Conservation (phyloP, 2,888 invertebrate genomes). For the Drosophila cognata region DNA sequence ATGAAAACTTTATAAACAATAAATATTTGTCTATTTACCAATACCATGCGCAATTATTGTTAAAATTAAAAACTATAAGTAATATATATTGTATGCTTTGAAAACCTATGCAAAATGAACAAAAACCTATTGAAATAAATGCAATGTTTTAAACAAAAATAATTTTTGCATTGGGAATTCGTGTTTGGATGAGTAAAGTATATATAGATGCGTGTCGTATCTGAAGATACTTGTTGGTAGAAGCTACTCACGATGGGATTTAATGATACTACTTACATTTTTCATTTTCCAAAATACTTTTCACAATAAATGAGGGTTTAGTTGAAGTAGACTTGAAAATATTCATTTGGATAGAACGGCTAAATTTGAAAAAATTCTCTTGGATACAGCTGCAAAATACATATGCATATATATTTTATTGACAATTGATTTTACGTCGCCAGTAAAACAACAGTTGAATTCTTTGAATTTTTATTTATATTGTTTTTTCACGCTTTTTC, state of each 20-base stretch:
- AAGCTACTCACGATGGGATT: not conserved
- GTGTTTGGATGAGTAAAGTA: not conserved
- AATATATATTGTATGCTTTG: slow-evolving; percentile 51
- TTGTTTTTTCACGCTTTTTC: slow-evolving; percentile 66
- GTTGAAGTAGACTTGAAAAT: not conserved
- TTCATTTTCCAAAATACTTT: not conserved
- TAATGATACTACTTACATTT: not conserved
- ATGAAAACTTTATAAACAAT: slow-evolving; percentile 22
- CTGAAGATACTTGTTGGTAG: not conserved
- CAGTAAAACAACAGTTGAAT: not conserved
- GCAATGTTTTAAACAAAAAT: slow-evolving; percentile 38
- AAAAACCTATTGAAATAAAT: slow-evolving; percentile 44
- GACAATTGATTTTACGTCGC: not conserved
- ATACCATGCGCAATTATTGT: slow-evolving; percentile 53
- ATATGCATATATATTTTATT: not conserved
- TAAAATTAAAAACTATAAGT: slow-evolving; percentile 21
- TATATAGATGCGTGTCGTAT: not conserved
- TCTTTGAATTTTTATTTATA: slow-evolving; percentile 44
- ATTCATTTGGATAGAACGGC: not conserved
- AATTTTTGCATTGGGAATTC: not conserved
- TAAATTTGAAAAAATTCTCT: not conserved
- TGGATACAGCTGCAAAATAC: not conserved
- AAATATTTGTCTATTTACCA: slow-evolving; percentile 34
- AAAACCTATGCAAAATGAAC: slow-evolving; percentile 45
- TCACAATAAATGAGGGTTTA: not conserved